Percentiles rank a stretch among this genome's conserved stretches.
phyloP scores from a whole-genome alignment of 1,140 invertebrate species.

The Drosophila willistoni region DNA sequence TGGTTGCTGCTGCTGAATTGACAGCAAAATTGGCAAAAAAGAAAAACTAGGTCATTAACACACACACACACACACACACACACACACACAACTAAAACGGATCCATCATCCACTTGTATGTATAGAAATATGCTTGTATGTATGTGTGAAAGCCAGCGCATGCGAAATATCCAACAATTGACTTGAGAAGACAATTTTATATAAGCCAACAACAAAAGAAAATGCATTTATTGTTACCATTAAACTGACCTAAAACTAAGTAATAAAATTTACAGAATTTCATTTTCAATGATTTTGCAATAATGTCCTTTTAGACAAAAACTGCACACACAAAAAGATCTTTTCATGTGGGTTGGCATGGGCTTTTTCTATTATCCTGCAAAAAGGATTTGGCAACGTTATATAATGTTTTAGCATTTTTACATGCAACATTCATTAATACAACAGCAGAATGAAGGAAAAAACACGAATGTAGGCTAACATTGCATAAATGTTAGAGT shows the following conservation, averaged over 20 bases:
- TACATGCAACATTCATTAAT: slow-evolving; percentile 39
- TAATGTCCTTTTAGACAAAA: neutral
- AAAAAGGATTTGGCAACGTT: slow-evolving; percentile 48
- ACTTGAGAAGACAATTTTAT: slow-evolving; percentile 5
- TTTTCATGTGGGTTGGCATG: too few species aligned
- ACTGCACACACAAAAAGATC: too few species aligned
- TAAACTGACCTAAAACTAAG: too few species aligned
- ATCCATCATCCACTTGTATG: neutral
- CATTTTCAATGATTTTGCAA: neutral
- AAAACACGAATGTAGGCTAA: slow-evolving; percentile 47
- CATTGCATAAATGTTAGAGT: slow-evolving; percentile 65
- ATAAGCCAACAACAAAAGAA: slow-evolving; percentile 1
- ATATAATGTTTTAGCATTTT: slow-evolving; percentile 43
- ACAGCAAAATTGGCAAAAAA: slow-evolving; percentile 21
- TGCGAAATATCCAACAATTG: slow-evolving; percentile 6
- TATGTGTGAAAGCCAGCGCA: neutral
- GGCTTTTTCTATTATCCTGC: neutral
- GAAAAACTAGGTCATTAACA: slow-evolving; percentile 21
- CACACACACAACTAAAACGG: neutral
- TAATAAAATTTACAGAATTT: neutral
- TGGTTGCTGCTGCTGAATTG: neutral
- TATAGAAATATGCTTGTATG: neutral
- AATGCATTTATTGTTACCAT: neutral
- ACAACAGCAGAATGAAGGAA: slow-evolving; percentile 23
- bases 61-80: neutral